Evolutionary conservation across 1,140 invertebrate species (phyloP).

Genomic region (Camponotus pennsylvanicus): DNA sequence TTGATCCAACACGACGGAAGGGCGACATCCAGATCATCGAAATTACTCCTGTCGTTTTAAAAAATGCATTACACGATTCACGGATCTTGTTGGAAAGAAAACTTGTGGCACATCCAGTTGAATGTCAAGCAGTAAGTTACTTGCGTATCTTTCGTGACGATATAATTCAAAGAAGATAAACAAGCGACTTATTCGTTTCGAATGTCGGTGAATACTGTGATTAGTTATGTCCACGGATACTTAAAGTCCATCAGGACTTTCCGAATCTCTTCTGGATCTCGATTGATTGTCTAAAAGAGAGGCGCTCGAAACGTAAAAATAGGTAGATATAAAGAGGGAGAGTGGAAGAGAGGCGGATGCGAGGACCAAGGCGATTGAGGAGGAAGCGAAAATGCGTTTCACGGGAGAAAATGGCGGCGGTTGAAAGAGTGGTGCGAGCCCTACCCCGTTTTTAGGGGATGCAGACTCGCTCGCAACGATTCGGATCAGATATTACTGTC

Average conservation of each 20-base stretch:
- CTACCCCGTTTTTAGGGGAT: conserved; percentile 21
- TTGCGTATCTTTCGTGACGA: conserved; percentile 15
- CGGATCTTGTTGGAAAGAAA: conserved; percentile 4
- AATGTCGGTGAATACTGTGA: conserved; percentile 3
- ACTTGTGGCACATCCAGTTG: background rate
- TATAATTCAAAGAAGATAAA: conserved; percentile 13
- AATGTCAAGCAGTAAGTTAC: background rate
- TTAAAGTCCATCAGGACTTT: background rate
- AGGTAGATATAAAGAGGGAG: conserved; percentile 12
- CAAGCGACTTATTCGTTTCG: background rate
- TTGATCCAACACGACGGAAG: background rate
- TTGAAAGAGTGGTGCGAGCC: conserved; percentile 54
- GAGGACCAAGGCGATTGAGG: background rate
- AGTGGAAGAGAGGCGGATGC: background rate
- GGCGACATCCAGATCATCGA: conserved; percentile 4
- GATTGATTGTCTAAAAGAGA: background rate
- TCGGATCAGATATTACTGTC: conserved; percentile 17
- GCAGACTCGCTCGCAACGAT: conserved; percentile 14
- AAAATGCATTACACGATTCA: background rate
- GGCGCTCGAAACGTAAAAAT: background rate
- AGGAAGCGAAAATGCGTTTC: background rate
- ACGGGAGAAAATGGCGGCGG: background rate
- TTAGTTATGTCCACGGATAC: background rate
- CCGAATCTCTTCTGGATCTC: background rate
- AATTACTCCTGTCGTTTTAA: conserved; percentile 7